Evolutionary conservation across 2,888 invertebrate species (phyloP).

Genomic region (Elysia crispata): DNA sequence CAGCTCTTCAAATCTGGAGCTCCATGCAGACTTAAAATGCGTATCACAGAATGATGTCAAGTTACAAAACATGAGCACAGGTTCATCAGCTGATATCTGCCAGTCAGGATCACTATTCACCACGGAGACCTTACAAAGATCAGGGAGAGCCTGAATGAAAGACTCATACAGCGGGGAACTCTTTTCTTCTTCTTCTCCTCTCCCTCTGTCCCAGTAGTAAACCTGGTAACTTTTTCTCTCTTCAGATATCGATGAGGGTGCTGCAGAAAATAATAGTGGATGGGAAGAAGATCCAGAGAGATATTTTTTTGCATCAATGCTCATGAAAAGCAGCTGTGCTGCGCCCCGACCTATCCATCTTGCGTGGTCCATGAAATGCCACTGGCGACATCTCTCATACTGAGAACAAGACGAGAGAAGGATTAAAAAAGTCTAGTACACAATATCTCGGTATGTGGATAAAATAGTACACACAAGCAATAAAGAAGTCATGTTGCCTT

Average conservation of each 20-base stretch:
- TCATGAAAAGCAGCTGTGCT: not conserved
- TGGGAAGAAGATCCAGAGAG: not conserved
- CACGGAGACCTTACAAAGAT: no score
- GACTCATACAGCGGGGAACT: constrained; percentile 26
- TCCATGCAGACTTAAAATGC: not conserved
- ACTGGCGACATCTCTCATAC: constrained; percentile 20
- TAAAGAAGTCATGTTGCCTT: no score
- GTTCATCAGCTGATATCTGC: not conserved
- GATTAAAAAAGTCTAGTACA: no score
- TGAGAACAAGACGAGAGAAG: not conserved
- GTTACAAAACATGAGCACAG: constrained; percentile 24
- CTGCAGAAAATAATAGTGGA: no score
- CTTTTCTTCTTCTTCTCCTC: not conserved
- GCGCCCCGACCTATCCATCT: not conserved
- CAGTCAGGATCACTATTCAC: not conserved
- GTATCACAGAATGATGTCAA: constrained; percentile 33
- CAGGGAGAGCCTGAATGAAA: not conserved
- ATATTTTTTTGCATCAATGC: no score
- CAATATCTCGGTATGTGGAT: no score
- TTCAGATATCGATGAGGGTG: no score
- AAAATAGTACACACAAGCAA: no score
- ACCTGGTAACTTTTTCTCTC: not conserved
- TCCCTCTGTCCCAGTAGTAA: constrained; percentile 9
- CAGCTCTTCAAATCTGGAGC: constrained; percentile 26
- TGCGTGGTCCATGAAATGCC: not conserved